Evolutionary conservation across 2,113 vertebrate species (phyloP), one percentile per base, ranked within the genome.

Genomic region (Nematolebias whitei): DNA sequence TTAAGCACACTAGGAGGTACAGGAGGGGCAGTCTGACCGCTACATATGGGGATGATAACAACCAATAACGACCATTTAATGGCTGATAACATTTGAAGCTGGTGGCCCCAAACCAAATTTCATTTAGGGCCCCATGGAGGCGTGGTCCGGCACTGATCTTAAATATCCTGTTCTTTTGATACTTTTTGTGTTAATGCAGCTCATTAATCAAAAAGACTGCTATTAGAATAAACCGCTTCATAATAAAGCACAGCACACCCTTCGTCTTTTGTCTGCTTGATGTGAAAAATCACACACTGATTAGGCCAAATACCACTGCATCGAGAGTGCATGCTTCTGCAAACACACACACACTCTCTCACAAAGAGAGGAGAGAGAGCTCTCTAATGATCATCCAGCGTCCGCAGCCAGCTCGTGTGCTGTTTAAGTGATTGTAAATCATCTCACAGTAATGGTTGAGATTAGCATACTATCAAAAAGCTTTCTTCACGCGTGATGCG

Each of bases 391-490:
- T 85, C 82, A 87, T 75, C 80, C 75, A 12, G 82, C 70, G 81
- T 83, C 71, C 68, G 23, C 63, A 65, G 79, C 68, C 60, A 72
- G 76, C 67, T 77, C 76, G 24, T 68, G 60, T 78, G 72, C 72
- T 80, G 85, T 87, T 85, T 87, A 88, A 84, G 82, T 79, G 69
- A 79, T 84, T 83, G 83, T 93, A 92, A 93, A 92, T 92, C 92
- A 90, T 77, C 78, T 71, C 57, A 12, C 79, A 61, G 82, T 89
- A 89, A 89, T 87, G 83, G 79, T 82, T 61, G 64, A 74, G 87
- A 92, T 92, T 92, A 93, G 91, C 90, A 91, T 90, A 87, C 86
- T 87, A 90, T 92, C 88, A 91, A 91, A 91, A 88, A 91, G 85
- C 89, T 91, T 91, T 92, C 89, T 91, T 86, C 85, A 82, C 84